phyloP scores from a whole-genome alignment of 2,797 vertebrate species.

The Graptemys geographica region DNA sequence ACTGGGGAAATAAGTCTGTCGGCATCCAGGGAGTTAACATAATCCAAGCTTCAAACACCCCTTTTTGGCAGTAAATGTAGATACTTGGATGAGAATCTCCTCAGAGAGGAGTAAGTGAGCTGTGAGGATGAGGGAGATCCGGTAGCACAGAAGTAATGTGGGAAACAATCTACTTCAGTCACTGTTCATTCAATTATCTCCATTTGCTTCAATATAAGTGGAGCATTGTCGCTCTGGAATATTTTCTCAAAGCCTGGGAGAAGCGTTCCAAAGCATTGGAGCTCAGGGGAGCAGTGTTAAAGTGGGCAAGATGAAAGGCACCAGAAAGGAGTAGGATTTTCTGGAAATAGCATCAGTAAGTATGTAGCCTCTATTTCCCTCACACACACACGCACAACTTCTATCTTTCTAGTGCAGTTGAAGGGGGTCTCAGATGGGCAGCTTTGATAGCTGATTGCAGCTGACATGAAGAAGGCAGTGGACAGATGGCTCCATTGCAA shows the following conservation, averaged over 20 bases:
- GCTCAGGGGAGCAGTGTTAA: neutral
- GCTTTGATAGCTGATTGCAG: neutral
- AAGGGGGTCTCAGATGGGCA: neutral
- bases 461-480: rapidly evolving
- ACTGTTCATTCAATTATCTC: neutral
- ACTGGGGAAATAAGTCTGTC: neutral
- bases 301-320: neutral
- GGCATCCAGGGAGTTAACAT: neutral
- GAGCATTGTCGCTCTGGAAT: neutral
- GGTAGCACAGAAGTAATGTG: neutral
- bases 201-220: neutral
- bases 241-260: neutral
- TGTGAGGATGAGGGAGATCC: neutral
- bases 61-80: neutral
- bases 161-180: neutral
- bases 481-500: rapidly evolving
- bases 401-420: neutral
- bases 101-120: neutral
- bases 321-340: neutral
- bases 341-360: rapidly evolving
- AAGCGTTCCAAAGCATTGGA: slow-evolving; percentile 15
- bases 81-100: neutral
- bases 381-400: neutral
- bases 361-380: neutral
- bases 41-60: neutral